Evolutionary conservation across 2,113 vertebrate genomes (phyloP), one percentile per base, ranked within the genome.

Genomic region (Euleptes europaea): DNA sequence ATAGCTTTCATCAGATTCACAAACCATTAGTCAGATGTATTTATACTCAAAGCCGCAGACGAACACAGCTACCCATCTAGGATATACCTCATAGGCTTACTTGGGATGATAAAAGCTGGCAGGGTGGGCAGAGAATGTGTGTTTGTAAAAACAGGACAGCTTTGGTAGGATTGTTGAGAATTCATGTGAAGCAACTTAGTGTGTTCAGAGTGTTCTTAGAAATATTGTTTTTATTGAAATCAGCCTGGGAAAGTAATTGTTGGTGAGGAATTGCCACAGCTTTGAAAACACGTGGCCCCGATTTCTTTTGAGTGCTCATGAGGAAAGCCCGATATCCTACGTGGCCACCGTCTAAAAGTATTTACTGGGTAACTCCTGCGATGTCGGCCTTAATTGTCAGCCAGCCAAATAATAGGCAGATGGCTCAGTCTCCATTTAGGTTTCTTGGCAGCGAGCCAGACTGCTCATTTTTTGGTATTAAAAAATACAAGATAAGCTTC

Each of bases 171-270:
- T 57, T 57, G 19, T 57, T 57, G 54, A 57, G 54, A 57, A 57
- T 57, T 74, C 49, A 77, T 14, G 6, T 51, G 33, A 77, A 51
- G 5, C 1, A 7, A 15, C 49, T 51, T 12, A 21, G 31, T 84
- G 40, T 70, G 54, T 67, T 88, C 51, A 21, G 47, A 82, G 66
- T 78, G 60, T 33, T 91, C 6, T 92, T 79, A 69, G 76, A 71
- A 63, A 9, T 8, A 21, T 57, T 11, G 6, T 15, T 23, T 57
- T 21, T 57, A 23, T 57, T 57, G 54, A 21, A 57, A 57, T 21
- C 51, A 54, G 54, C 54, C 54, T 21, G 54, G 19, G 54, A 57
- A 57, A 23, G 19, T 1, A 17, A 57, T 19, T 57, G 54, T 44
- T 54, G 17, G n/a, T 49, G 69, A 38, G 40, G 47, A 38, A 12